Evolutionary conservation across 64 coral and sea anemone genomes (phyloP).

Genomic region (Stichodactyla mertensii): DNA sequence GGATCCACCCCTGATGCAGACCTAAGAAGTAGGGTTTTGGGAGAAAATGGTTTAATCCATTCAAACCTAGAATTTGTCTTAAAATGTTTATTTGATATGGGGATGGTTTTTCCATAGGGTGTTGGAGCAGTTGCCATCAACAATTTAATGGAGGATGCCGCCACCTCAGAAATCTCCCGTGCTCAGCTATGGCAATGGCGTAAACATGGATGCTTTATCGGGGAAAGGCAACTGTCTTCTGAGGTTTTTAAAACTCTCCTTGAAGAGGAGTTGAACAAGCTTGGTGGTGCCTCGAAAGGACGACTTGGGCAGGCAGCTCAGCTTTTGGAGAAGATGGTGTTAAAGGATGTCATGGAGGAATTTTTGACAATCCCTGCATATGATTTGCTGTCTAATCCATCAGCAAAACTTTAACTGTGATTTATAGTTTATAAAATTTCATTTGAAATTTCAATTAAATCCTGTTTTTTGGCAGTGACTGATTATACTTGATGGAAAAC

Average conservation of each 20-base stretch:
- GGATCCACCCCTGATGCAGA: no score
- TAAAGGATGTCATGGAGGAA: constrained; percentile 84
- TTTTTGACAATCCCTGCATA: constrained; percentile 95
- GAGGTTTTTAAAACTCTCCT: constrained; percentile 57
- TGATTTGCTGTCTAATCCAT: constrained; percentile 73
- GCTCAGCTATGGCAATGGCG: constrained; percentile 97
- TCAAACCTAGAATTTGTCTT: no score
- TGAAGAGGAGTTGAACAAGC: constrained; percentile 73
- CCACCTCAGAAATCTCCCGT: constrained; percentile 91
- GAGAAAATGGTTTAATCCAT: no score
- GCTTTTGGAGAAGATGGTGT: constrained; percentile 80
- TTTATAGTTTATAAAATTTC: not conserved
- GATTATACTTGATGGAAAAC: no score
- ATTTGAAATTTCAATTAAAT: no score
- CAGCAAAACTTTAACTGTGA: constrained; percentile 71
- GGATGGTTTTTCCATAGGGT: constrained; percentile 49
- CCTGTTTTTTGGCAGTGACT: no score
- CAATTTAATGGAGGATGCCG: constrained; percentile 99
- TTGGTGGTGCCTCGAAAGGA: constrained; percentile 71
- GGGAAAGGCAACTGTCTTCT: constrained; percentile 52
- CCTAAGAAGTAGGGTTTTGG: no score
- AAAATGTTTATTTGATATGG: not conserved
- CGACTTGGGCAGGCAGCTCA: constrained; percentile 69
- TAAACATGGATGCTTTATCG: constrained; percentile 52
- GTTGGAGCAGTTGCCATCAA: constrained; percentile 86